Percentiles rank a stretch among this genome's conserved stretches.
Conservation (phyloP, 1,140 invertebrate genomes). For the Trypoxylus dichotomus region DNA sequence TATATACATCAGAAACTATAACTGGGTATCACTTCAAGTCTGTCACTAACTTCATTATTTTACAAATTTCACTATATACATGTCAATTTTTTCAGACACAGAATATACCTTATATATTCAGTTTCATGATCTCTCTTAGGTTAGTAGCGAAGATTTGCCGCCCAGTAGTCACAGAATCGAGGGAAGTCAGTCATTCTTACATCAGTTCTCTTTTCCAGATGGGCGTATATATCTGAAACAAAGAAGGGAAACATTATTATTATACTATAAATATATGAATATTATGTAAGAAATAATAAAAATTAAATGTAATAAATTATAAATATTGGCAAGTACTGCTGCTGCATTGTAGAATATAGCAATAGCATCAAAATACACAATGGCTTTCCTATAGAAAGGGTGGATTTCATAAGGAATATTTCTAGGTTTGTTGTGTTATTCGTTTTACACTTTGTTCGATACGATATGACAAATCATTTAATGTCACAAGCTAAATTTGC, state of each 20-base stretch:
- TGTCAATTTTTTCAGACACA: background rate
- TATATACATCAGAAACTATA: constrained; percentile 9
- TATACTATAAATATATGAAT: too few relatives aligned
- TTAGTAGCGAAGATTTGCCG: constrained; percentile 5
- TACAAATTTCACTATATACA: constrained; percentile 11
- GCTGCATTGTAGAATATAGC: too few relatives aligned
- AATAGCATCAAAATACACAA: too few relatives aligned
- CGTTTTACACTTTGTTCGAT: too few relatives aligned
- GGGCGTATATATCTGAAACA: constrained; percentile 22
- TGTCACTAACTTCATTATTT: background rate
- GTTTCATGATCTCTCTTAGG: background rate
- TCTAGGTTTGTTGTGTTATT: too few relatives aligned
- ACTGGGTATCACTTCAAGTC: background rate
- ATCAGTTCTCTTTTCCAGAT: background rate
- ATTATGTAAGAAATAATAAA: too few relatives aligned
- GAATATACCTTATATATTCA: background rate
- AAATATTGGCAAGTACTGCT: too few relatives aligned
- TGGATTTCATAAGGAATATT: too few relatives aligned
- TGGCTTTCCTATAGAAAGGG: too few relatives aligned
- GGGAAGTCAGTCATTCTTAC: background rate
- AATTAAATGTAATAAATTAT: too few relatives aligned
- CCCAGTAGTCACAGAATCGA: background rate
- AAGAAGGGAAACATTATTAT: background rate
- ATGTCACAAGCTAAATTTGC: too few relatives aligned
- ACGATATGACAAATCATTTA: too few relatives aligned